A percentile compares a stretch with the other conserved stretches of the same genome.
phyloP scores from a whole-genome alignment of 2,888 invertebrate species.

The Callyntrura guangdongensis region DNA sequence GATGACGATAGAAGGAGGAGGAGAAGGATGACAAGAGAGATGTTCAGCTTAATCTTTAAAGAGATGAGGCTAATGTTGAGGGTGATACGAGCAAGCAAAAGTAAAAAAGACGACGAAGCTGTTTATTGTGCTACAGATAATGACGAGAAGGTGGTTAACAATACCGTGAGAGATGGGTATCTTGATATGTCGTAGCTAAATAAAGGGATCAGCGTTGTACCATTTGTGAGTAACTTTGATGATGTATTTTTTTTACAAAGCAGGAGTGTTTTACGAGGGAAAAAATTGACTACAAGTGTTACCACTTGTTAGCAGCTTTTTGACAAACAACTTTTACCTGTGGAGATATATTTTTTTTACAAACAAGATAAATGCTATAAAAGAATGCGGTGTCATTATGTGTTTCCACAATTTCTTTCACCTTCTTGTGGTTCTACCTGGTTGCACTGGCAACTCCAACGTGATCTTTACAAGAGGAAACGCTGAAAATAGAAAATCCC shows the following conservation, averaged over 20 bases:
- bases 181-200: not conserved
- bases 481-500: not conserved
- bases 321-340: not conserved
- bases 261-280: too few relatives aligned
- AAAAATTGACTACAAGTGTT: not conserved
- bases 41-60: not conserved
- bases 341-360: not conserved
- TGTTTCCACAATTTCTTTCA: conserved; percentile 36
- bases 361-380: not conserved
- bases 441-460: not conserved
- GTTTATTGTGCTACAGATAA: not conserved
- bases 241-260: too few relatives aligned
- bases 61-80: not conserved
- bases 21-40: conserved; percentile 17
- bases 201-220: conserved; percentile 46
- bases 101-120: not conserved
- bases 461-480: conserved; percentile 13
- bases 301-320: not conserved
- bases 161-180: not conserved
- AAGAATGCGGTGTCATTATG: conserved; percentile 46
- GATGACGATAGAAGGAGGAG: not conserved
- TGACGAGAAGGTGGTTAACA: not conserved
- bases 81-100: not conserved
- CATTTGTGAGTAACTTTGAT: conserved; percentile 13
- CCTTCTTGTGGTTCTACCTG: conserved; percentile 21